A percentile compares a stretch with the other conserved stretches of the same genome.
These are phyloP conservation scores for Molanna angustata DNA, from an alignment of 2,888 invertebrate genomes.

Conservation along the genomic window DNA sequence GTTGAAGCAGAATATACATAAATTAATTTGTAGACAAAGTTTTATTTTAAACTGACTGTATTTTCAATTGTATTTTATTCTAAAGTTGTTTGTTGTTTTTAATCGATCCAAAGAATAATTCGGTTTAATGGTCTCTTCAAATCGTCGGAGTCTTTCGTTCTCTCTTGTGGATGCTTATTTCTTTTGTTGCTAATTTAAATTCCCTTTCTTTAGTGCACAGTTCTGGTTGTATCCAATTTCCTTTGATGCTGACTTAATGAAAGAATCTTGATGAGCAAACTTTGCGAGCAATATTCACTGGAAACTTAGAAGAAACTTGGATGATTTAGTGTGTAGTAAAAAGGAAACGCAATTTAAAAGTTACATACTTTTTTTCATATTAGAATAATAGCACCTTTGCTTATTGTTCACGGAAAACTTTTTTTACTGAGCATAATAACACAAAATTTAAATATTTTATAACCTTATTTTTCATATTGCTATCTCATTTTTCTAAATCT, in stretches of 20 bases:
- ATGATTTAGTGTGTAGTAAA: constrained; percentile 1
- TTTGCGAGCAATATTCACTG: constrained; percentile 5
- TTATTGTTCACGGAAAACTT: too few relatives aligned
- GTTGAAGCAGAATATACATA: too few relatives aligned
- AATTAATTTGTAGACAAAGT: too few relatives aligned
- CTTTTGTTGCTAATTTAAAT: constrained; percentile 3
- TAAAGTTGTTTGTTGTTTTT: neutral
- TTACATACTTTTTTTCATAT: neutral
- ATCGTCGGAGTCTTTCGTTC: neutral
- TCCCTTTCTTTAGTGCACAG: neutral
- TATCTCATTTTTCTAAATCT: too few relatives aligned
- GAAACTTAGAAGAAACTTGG: constrained; percentile 14
- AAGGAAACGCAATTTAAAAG: constrained; percentile 11
- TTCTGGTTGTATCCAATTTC: constrained; percentile 16
- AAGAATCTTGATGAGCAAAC: constrained; percentile 18
- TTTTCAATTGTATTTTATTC: too few relatives aligned
- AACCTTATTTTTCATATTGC: too few relatives aligned
- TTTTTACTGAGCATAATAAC: constrained; percentile 5
- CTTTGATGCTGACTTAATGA: constrained; percentile 13
- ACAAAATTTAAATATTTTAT: too few relatives aligned
- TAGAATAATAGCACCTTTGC: too few relatives aligned
- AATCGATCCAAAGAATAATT: neutral
- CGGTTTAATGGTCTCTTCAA: neutral
- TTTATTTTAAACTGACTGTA: too few relatives aligned
- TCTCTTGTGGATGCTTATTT: neutral